These are phyloP conservation scores for Pseudobourletiella spinata DNA, from an alignment of 1,140 invertebrate species.

Conservation along the genomic window DNA sequence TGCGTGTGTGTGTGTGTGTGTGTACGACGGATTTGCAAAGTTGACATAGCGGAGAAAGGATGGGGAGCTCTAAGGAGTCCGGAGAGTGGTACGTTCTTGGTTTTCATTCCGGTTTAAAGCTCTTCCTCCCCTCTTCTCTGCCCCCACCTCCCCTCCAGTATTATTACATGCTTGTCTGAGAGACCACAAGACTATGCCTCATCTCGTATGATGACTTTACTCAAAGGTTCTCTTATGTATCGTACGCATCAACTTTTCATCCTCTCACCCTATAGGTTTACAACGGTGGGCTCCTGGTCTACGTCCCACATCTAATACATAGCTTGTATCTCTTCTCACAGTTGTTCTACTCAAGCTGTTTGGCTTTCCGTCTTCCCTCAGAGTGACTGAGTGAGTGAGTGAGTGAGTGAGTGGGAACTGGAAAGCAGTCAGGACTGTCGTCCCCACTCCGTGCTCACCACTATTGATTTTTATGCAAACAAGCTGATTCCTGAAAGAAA, in stretches of 20 bases:
- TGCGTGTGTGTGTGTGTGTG: not conserved
- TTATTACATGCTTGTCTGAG: no score
- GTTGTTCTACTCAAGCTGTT: constrained; percentile 11
- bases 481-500: constrained; percentile 34
- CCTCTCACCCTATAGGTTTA: not conserved
- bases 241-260: not conserved
- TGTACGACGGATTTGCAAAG: not conserved
- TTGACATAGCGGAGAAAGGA: not conserved
- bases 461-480: constrained; percentile 37
- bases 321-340: constrained; percentile 2
- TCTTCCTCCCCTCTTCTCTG: not conserved
- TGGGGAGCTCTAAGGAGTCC: not conserved
- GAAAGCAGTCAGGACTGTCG: no score
- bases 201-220: no score
- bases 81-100: not conserved
- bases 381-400: no score
- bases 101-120: not conserved
- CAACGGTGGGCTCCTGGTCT: not conserved
- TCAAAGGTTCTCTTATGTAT: no score
- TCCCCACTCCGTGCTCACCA: constrained; percentile 1
- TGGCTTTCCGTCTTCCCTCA: constrained; percentile 9
- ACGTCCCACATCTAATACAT: not conserved
- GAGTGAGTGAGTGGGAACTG: constrained; percentile 3
- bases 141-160: not conserved
- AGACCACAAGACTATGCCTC: no score